A percentile compares a stretch with the other conserved stretches of the same genome.
Evolutionary conservation across 2,888 invertebrate genomes (phyloP).

Genomic region (Glomeris marginata): DNA sequence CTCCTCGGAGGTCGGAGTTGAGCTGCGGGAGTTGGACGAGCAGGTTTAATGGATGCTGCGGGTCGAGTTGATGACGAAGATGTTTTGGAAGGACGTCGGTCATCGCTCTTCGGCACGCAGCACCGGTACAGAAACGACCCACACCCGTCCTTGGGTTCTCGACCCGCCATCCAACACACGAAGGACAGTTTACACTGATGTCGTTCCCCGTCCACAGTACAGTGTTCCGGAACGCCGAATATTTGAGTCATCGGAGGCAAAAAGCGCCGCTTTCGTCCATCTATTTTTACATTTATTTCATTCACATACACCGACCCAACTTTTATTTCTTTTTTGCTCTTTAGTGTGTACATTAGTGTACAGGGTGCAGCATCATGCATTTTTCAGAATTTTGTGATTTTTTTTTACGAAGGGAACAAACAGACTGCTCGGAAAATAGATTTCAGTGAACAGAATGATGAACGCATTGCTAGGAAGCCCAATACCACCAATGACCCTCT

Average conservation of each 20-base stretch:
- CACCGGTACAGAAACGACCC: conserved; percentile 13
- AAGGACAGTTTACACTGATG: conserved; percentile 10
- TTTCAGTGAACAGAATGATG: too few relatives aligned
- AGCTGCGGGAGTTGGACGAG: conserved; percentile 3
- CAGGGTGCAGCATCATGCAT: too few relatives aligned
- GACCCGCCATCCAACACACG: conserved; percentile 11
- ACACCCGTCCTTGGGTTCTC: conserved; percentile 12
- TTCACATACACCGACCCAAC: background rate
- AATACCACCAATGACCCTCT: too few relatives aligned
- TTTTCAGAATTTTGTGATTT: too few relatives aligned
- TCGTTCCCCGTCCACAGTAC: conserved; percentile 9
- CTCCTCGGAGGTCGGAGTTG: conserved; percentile 2
- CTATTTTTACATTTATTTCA: conserved; percentile 3
- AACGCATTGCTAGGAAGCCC: too few relatives aligned
- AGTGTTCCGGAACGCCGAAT: conserved; percentile 11
- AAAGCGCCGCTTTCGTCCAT: conserved; percentile 8
- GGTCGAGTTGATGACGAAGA: background rate
- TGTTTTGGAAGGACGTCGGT: background rate
- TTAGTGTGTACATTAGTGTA: background rate
- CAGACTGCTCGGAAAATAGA: too few relatives aligned
- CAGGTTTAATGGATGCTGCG: background rate
- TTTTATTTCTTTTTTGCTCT: background rate
- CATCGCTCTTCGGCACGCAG: conserved; percentile 11
- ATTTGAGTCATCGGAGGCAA: conserved; percentile 9
- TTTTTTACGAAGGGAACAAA: too few relatives aligned